Base-by-base conservation (phyloP, 2,113 vertebrate species). In the Esox niger region DNA sequence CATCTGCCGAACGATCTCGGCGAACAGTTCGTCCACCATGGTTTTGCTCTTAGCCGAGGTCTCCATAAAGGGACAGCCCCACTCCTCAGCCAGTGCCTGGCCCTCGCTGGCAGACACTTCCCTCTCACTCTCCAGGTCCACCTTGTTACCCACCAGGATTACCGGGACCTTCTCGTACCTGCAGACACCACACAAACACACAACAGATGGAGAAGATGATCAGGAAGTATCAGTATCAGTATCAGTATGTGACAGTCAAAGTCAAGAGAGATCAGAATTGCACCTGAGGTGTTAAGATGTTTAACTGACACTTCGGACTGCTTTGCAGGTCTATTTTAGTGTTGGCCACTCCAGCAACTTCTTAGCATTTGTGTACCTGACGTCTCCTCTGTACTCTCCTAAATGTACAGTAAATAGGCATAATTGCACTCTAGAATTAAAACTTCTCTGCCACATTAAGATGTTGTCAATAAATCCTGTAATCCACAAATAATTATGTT, bases 21-120 rank as follows among this genome's bases (percentile, higher is more conserved):
- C 97, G 77, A 99, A 99, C 82, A 99, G 95, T 90, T 99, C 97
- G 75, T 99, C 97, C 89, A 99, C 97, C 96, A 98, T 98, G 69
- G 95, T 98, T 93, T 98, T 98, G 88, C 96, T 99, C 90, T 98
- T 99, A 81, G 97, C 97, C 1, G 97, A 98, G 7, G 97, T 98
- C 90, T 99, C 97, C 94, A 99, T 97, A 79, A 99, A 99, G n/a
- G 97, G 97, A 83, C 97, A 98, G 83, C 96, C 97, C 97, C 97
- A 99, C 88, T 98, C 97, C 89, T 98, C 95, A 0, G 97, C 97
- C 75, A 99, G 89, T 20, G 97, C 95, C 83, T 95, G 93, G 57
- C 97, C 97, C 85, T 99, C 97, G 9, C 82, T 94, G 31, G 94
- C 90, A 0, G 97, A 97, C 46, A 99, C 97, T 87, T 99, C 97